Evolutionary conservation across 1,140 invertebrate genomes (phyloP), one percentile per base, ranked within the genome.

Genomic region (Triops longicaudatus): DNA sequence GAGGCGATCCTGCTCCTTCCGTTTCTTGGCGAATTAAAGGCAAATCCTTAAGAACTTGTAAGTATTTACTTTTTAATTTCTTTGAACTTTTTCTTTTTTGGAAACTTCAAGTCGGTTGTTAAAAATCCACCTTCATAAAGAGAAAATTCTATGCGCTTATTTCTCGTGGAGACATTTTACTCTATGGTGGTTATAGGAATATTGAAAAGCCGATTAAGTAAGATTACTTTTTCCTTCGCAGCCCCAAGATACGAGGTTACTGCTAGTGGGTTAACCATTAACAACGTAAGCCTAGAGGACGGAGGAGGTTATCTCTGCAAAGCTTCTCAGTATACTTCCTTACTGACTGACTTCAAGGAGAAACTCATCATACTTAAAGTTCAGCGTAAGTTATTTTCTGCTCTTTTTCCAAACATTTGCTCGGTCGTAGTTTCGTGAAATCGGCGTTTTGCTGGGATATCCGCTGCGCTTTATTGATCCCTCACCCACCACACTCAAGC

Each of bases 291-390:
- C 27, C 82, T 86, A 75, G 82, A 83, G 71, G 87, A 88, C 81
- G 85, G 83, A 78, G 87, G 87, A 73, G 83, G 83, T 74, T 88
- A 88, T 82, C 84, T 83, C 71, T 88, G 87, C 82, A 82, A 83
- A 73, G 87, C 87, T 72, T 84, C 83, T 78, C 86, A 87, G 82
- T 83, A 87, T 41, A 85, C 86, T 44, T 78, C 81, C 31, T 83
- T 83, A 78, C 82, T 82, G 79, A 86, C 84, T 44, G 84, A 85
- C 28, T 79, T 86, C 79, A 83, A 85, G 79, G 83, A 85, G 74
- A 80, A 83, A 76, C 82, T 81, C 50, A 86, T 88, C 80, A 83
- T 82, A 78, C 83, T 88, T 78, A 85, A 86, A 81, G 85, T 88
- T 78, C 85, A 87, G 83, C 87, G 87, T 88, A 83, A 86, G 85